A percentile compares a stretch with the other conserved stretches of the same genome.
These are phyloP conservation scores for Bovichtus diacanthus DNA, from an alignment of 2,797 vertebrate genomes.

Conservation along the genomic window DNA sequence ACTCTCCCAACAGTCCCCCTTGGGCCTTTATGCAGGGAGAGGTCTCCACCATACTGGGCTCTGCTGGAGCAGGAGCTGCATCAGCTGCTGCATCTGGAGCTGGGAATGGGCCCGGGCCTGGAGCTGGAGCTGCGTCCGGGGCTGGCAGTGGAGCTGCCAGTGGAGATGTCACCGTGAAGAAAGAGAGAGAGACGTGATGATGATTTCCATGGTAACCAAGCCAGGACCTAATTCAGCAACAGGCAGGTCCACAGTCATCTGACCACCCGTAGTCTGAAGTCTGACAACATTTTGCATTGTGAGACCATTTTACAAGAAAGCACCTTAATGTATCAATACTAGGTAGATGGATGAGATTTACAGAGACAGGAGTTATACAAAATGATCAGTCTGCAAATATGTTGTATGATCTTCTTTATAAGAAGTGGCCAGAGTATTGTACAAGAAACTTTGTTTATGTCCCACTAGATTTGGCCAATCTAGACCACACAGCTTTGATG, in stretches of 20 bases:
- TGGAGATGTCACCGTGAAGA: constrained; percentile 79
- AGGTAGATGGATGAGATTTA: neutral
- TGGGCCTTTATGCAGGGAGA: constrained; percentile 92
- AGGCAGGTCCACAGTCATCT: constrained; percentile 49
- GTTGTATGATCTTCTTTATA: neutral
- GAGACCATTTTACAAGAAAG: neutral
- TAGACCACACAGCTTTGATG: neutral
- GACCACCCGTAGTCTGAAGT: neutral
- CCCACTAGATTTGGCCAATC: neutral
- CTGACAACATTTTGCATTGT: neutral
- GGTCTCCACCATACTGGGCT: constrained; percentile 87
- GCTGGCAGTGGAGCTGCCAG: constrained; percentile 41
- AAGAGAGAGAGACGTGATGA: constrained; percentile 81
- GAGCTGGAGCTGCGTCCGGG: constrained; percentile 62
- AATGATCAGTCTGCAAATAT: neutral
- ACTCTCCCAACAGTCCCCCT: constrained; percentile 85
- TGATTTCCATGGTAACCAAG: constrained; percentile 35
- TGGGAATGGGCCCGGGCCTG: constrained; percentile 35
- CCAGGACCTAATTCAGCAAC: constrained; percentile 46
- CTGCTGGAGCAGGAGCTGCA: constrained; percentile 48
- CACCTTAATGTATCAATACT: neutral
- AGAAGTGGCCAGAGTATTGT: neutral
- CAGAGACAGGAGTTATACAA: neutral
- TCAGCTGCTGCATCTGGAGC: constrained; percentile 69
- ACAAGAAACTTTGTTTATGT: neutral